Evolutionary conservation across 1,140 invertebrate genomes (phyloP).

Genomic region (Micrasema longulum): DNA sequence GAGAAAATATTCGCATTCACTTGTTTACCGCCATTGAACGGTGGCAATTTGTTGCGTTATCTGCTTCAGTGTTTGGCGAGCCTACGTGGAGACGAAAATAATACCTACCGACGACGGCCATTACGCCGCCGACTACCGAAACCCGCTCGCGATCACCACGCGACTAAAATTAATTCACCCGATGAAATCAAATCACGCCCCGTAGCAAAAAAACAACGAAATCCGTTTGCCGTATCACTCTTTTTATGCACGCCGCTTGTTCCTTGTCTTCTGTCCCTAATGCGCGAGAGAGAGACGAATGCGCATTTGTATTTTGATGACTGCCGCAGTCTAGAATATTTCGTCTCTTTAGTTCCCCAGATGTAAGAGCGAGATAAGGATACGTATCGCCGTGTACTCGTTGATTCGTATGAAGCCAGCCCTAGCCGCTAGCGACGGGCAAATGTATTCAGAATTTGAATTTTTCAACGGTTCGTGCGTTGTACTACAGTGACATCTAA

Average conservation of each 20-base stretch:
- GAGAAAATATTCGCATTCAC: neutral
- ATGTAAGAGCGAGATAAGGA: too few species aligned
- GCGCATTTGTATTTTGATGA: too few species aligned
- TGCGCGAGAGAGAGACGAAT: too few species aligned
- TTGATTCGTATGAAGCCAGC: too few species aligned
- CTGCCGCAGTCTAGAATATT: too few species aligned
- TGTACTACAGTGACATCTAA: too few species aligned
- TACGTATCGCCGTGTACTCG: too few species aligned
- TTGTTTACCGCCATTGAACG: slow-evolving; percentile 1
- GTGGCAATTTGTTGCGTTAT: slow-evolving; percentile 21
- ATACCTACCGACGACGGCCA: slow-evolving; percentile 4
- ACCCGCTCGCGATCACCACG: too few species aligned
- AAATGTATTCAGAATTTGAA: too few species aligned
- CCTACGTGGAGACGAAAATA: slow-evolving; percentile 26
- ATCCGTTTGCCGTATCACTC: slow-evolving; percentile 1
- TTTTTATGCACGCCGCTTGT: neutral
- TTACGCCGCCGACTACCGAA: slow-evolving; percentile 6
- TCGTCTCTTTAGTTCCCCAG: too few species aligned
- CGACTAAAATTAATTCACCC: neutral
- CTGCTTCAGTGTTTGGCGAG: slow-evolving; percentile 7
- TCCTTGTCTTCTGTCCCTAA: neutral
- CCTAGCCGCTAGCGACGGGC: too few species aligned
- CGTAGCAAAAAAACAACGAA: neutral
- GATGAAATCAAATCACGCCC: neutral
- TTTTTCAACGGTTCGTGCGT: too few species aligned